Evolutionary conservation across 2,113 vertebrate genomes (phyloP).

Genomic region (Lophura nycthemera): DNA sequence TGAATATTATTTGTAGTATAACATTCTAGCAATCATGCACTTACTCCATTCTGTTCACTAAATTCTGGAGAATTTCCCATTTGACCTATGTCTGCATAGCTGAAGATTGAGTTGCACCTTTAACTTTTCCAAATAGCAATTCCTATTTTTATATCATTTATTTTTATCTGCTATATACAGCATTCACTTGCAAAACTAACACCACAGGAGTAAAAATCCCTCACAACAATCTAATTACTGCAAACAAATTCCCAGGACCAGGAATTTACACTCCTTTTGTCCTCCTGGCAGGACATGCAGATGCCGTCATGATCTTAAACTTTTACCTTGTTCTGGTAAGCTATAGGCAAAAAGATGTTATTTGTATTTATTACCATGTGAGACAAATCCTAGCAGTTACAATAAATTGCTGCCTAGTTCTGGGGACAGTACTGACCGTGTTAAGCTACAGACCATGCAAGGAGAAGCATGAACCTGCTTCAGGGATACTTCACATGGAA

Average conservation of each 20-base stretch:
- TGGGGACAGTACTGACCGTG: background rate
- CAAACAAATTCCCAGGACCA: background rate
- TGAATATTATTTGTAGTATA: background rate
- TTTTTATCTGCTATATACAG: background rate
- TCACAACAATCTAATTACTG: background rate
- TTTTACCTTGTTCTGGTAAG: conserved; percentile 6
- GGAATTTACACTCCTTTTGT: background rate
- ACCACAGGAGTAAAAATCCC: background rate
- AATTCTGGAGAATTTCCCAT: background rate
- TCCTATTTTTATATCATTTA: background rate
- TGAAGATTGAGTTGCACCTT: background rate
- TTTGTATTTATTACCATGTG: background rate
- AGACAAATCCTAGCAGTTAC: background rate
- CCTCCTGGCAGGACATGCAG: background rate
- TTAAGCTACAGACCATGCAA: background rate
- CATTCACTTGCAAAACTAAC: background rate
- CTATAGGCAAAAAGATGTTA: background rate
- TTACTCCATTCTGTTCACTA: background rate
- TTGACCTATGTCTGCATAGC: background rate
- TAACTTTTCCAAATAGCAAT: background rate
- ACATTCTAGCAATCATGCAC: background rate
- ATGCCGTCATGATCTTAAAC: background rate
- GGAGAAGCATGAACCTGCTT: background rate
- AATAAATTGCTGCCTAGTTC: background rate
- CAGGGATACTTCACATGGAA: background rate